Base-by-base conservation (phyloP, 2,113 vertebrate genomes). In the Hoplias malabaricus region DNA sequence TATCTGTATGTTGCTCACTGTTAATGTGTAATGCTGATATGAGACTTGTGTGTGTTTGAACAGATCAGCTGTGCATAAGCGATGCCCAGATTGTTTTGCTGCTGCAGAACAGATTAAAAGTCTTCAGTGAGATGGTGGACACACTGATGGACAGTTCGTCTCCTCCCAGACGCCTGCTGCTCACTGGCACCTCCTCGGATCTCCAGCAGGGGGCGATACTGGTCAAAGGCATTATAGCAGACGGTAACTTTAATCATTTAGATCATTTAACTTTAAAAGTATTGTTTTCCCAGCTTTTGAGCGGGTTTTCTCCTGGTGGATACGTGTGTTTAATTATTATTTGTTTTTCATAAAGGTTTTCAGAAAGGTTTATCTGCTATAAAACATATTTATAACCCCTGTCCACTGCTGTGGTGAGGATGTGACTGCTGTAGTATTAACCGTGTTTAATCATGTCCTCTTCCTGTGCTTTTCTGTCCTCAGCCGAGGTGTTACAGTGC, bases 401-500 rank as follows among this genome's bases (percentile, higher is more conserved):
- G n/a, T n/a, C n/a, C n/a, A n/a, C n/a, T n/a, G n/a, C n/a, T n/a
- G n/a, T n/a, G n/a, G n/a, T n/a, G n/a, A n/a, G n/a, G n/a, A n/a
- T n/a, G n/a, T n/a, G n/a, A n/a, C n/a, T n/a, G n/a, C n/a, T n/a
- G n/a, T n/a, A n/a, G 1, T 9, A 43, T 23, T 38, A 38, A 5
- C 4, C 36, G 8, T 38, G 36, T 38, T 4, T 43, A 43, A 43
- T 14, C 12, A 1, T 2, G 2, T 43, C n/a, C n/a, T 43, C 42
- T 43, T 11, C 4, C 4, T 48, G 38, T 86, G 7, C 77, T n/a
- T n/a, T n/a, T n/a, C 61, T 82, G 46, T 81, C 84, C 38, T 4
- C 79, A 98, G 97, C 93, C 79, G 95, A 96, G 82, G 89, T 82
- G 70, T 92, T 98, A 36, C 95, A 96, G 86, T 91, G 70, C 54